Evolutionary conservation across 2,888 invertebrate species (phyloP).

Genomic region (Ephialtes manifestator): DNA sequence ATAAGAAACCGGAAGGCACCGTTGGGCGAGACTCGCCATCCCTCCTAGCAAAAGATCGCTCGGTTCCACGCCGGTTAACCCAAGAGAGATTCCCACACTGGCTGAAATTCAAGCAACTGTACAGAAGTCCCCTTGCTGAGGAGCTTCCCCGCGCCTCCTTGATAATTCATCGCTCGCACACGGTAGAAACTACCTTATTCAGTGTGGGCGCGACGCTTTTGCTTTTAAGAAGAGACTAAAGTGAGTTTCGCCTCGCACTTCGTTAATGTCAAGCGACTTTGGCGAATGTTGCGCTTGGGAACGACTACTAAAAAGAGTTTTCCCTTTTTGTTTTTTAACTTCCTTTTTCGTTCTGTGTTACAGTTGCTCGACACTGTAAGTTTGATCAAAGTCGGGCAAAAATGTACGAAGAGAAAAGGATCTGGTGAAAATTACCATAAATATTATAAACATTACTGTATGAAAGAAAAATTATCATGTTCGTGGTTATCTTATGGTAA

Average conservation of each 20-base stretch:
- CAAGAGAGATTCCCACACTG: constrained; percentile 1
- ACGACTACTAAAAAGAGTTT: neutral
- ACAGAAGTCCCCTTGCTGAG: neutral
- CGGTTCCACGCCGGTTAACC: constrained; percentile 10
- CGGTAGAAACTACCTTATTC: constrained; percentile 8
- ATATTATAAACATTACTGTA: no score
- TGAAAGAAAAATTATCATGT: no score
- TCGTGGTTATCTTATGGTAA: no score
- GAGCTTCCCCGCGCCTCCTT: constrained; percentile 11
- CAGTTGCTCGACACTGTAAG: neutral
- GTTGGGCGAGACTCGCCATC: neutral
- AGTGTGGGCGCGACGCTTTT: neutral
- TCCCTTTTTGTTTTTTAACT: neutral
- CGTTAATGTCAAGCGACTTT: neutral
- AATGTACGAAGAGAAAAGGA: neutral
- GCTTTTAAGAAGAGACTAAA: constrained; percentile 8
- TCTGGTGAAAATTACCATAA: neutral
- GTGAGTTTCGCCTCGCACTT: constrained; percentile 9
- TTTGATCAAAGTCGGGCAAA: neutral
- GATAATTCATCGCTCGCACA: constrained; percentile 41
- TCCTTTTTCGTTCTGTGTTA: neutral
- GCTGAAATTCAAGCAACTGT: constrained; percentile 9
- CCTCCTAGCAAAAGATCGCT: neutral
- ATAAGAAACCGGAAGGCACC: constrained; percentile 14
- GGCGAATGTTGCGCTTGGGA: neutral